Evolutionary conservation across 2,888 invertebrate genomes (phyloP).

Genomic region (Strigamia crassipes): DNA sequence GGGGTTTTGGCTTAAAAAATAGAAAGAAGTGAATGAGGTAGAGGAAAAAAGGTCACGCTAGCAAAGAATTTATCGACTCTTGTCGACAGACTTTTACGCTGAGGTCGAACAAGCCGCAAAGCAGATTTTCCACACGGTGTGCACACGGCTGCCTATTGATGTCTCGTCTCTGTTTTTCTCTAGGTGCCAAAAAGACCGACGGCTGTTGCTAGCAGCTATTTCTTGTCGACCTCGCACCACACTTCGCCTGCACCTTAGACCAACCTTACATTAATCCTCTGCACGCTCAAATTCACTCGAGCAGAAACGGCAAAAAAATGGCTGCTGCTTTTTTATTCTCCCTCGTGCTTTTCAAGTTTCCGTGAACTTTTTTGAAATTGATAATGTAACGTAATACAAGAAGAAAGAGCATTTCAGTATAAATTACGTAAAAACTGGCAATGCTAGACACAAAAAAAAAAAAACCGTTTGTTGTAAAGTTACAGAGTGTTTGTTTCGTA

Average conservation of each 20-base stretch:
- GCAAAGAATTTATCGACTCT: conserved; percentile 25
- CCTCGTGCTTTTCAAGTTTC: background rate
- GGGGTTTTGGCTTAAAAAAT: background rate
- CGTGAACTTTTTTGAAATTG: background rate
- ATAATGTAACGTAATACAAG: too few species aligned
- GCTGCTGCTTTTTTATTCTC: background rate
- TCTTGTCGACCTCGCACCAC: background rate
- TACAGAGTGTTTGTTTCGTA: too few species aligned
- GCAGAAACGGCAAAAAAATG: background rate
- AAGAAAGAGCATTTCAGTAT: too few species aligned
- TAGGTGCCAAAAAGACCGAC: conserved; percentile 19
- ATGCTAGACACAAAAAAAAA: too few species aligned
- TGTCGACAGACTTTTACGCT: conserved; percentile 35
- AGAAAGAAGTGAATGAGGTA: background rate
- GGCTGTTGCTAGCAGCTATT: conserved; percentile 31
- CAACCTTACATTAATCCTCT: conserved; percentile 34
- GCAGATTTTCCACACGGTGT: conserved; percentile 42
- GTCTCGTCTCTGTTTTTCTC: conserved; percentile 23
- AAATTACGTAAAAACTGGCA: too few species aligned
- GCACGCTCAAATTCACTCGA: conserved; percentile 14
- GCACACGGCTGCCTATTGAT: conserved; percentile 29
- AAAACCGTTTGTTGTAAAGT: too few species aligned
- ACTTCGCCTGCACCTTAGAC: background rate
- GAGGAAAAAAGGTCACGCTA: background rate
- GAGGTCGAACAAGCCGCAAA: conserved; percentile 38